phyloP scores from a whole-genome alignment of 2,113 vertebrate genomes.

The Spea bombifrons region DNA sequence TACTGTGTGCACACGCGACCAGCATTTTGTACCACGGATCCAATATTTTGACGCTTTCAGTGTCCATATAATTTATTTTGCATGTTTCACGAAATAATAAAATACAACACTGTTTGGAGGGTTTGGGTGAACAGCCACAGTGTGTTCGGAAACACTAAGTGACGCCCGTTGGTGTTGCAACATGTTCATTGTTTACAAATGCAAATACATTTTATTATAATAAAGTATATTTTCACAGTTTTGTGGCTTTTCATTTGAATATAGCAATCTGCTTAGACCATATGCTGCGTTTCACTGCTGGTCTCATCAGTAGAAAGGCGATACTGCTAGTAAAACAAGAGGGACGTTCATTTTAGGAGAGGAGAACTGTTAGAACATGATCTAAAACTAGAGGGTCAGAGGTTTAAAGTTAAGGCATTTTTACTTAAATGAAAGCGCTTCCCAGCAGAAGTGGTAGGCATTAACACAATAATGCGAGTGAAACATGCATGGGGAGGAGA shows the following conservation, averaged over 20 bases:
- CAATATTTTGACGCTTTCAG: conserved; percentile 40
- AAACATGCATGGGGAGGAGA: no score
- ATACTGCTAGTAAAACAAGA: no score
- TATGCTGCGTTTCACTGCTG: no score
- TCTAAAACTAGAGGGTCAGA: no score
- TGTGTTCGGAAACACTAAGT: conserved; percentile 26
- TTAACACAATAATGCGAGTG: no score
- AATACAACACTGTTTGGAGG: conserved; percentile 15
- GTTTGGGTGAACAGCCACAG: conserved; percentile 19
- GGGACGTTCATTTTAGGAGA: no score
- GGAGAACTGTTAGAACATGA: no score
- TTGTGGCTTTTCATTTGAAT: background rate
- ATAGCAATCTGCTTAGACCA: background rate
- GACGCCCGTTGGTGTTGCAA: conserved; percentile 42
- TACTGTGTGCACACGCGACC: conserved; percentile 26
- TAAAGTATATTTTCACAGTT: conserved; percentile 45
- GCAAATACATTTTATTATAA: conserved; percentile 48
- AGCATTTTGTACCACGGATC: conserved; percentile 38
- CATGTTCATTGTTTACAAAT: conserved; percentile 46
- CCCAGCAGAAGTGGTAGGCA: no score
- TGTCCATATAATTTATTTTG: conserved; percentile 40
- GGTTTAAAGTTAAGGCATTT: no score
- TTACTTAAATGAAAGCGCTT: no score
- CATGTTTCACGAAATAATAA: conserved; percentile 31
- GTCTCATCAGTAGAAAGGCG: no score